Percentiles rank a stretch among this genome's conserved stretches.
These are phyloP conservation scores for Martes martes DNA, from an alignment of 2,113 vertebrate species.

Conservation along the genomic window DNA sequence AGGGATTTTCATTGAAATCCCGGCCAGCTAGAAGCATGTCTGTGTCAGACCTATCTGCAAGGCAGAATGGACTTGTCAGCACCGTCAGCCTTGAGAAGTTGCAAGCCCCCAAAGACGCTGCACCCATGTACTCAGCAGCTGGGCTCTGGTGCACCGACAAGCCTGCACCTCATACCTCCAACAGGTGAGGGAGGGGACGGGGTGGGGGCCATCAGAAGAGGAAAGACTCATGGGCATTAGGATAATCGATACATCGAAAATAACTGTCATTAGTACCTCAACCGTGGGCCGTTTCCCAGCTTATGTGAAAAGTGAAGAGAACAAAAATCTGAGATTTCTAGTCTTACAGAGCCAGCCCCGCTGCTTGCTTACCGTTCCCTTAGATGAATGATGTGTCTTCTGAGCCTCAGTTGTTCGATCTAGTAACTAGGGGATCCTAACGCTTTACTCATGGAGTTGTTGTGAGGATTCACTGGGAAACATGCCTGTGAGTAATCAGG, in stretches of 20 bases:
- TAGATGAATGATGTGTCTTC: not conserved
- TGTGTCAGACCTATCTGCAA: slow-evolving; percentile 10
- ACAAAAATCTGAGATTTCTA: not conserved
- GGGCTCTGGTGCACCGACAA: not conserved
- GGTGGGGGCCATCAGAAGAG: not conserved
- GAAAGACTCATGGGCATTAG: not conserved
- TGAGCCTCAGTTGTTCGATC: not conserved
- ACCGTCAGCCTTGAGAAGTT: not conserved
- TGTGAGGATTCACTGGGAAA: not conserved
- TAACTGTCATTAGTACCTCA: not conserved
- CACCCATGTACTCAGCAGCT: not conserved
- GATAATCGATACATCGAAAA: not conserved
- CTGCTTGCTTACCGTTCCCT: not conserved
- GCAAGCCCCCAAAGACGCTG: not conserved
- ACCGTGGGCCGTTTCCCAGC: not conserved
- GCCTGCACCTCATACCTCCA: not conserved
- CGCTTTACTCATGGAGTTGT: not conserved
- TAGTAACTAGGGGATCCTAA: not conserved
- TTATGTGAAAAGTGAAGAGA: not conserved
- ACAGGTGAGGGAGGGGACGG: not conserved
- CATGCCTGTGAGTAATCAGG: not conserved
- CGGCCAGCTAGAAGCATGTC: slow-evolving; percentile 22
- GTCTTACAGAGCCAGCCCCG: not conserved
- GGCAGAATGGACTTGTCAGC: slow-evolving; percentile 32
- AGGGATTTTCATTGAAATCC: not conserved